phyloP scores from a whole-genome alignment of 2,797 vertebrate species.

The Enteromius fasciolatus region DNA sequence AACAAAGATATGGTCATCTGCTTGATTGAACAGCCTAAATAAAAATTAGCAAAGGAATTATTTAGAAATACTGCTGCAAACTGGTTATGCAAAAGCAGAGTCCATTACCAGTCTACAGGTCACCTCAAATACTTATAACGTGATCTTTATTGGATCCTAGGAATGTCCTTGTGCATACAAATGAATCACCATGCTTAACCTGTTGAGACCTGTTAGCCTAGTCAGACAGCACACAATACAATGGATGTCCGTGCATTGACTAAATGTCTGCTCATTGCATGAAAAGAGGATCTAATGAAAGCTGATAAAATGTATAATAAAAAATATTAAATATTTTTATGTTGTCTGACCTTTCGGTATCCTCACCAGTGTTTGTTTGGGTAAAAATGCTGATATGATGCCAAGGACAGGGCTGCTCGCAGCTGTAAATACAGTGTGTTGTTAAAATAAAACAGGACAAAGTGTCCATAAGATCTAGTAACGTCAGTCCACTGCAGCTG shows the following conservation, averaged over 20 bases:
- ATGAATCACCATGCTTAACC: conserved; percentile 18
- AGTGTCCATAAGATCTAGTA: conserved; percentile 13
- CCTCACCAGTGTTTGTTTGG: conserved; percentile 33
- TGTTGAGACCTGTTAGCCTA: conserved; percentile 26
- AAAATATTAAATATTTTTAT: not conserved
- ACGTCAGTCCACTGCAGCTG: conserved; percentile 5
- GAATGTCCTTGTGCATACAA: not conserved
- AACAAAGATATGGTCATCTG: conserved; percentile 21
- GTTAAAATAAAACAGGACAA: conserved; percentile 36
- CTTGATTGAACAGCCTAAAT: conserved; percentile 3
- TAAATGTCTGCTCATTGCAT: not conserved
- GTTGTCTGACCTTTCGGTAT: not conserved
- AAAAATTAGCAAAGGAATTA: not conserved
- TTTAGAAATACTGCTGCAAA: not conserved
- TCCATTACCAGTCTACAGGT: not conserved
- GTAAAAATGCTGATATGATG: conserved; percentile 45
- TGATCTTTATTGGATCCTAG: not conserved
- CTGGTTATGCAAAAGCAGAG: not conserved
- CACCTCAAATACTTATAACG: not conserved
- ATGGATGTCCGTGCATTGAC: not conserved
- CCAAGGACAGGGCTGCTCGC: conserved; percentile 36
- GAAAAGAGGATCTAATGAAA: not conserved
- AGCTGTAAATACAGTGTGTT: conserved; percentile 54
- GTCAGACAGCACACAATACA: not conserved
- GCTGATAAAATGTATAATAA: not conserved